Evolutionary conservation across 2,888 invertebrate species (phyloP), one percentile per base, ranked within the genome.

Genomic region (Ophion obscuratus): DNA sequence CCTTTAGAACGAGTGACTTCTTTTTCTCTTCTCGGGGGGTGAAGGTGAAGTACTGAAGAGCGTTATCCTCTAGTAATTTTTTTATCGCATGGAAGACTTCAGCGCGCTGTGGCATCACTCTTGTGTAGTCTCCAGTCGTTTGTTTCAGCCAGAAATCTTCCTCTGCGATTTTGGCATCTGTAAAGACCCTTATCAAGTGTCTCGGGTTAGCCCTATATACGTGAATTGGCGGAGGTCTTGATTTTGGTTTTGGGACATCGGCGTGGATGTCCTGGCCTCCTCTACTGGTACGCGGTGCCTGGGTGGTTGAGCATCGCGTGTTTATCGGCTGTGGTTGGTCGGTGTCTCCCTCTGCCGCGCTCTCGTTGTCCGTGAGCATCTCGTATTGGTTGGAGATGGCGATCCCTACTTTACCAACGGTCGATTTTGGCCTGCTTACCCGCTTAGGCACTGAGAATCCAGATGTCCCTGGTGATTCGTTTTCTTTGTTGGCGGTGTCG

Each of bases 221-320:
- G 40, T 68, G 68, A 24, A 77, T 77, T 24, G 77, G 73, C 9
- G 73, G 73, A 68, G n/a, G n/a, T n/a, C n/a, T n/a, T n/a, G n/a
- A n/a, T n/a, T n/a, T n/a, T n/a, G n/a, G n/a, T n/a, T n/a, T 77
- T n/a, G 57, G 20, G 9, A 44, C 14, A 2, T n/a, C 59, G 20
- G 14, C 2, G 14, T 4, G 0, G 27, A 5, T 44, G 10, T 5
- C 47, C 6, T 2, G 4, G 57, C 17, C 27, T n/a, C 11, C 3
- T 40, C 36, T 66, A 14, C 4, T 31, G 1, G 31, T 2, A 11
- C 27, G 9, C 31, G 66, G 14, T 10, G 6, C 17, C 1, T 20
- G 2, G 1, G 24, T 62, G 7, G 14, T 14, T 3, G 59, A 7
- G 14, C 47, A 2, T 14, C 27, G 31, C 4, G 14, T 5, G 2